phyloP scores from a whole-genome alignment of 1,140 invertebrate genomes.

The Penaeus japonicus region DNA sequence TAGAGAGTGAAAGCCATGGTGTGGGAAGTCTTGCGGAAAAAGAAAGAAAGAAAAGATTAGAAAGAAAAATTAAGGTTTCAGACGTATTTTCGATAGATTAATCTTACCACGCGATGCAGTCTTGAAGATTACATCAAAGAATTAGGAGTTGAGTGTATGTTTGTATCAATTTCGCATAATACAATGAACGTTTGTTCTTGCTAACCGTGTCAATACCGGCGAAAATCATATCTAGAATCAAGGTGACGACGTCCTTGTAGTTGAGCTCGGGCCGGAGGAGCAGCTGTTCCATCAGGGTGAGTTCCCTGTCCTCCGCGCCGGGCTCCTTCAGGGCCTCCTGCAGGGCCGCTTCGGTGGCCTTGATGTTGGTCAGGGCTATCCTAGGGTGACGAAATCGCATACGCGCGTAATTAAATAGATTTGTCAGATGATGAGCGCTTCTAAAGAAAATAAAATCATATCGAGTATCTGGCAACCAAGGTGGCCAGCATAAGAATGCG shows the following conservation, averaged over 20 bases:
- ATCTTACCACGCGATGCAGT: too few species aligned
- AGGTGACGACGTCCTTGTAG: slow-evolving; percentile 30
- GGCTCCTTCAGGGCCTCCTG: too few species aligned
- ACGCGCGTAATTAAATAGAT: too few species aligned
- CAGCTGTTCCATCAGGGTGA: slow-evolving; percentile 16
- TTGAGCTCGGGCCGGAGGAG: slow-evolving; percentile 16
- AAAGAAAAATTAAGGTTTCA: too few species aligned
- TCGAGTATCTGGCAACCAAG: too few species aligned
- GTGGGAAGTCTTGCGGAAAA: slow-evolving; percentile 21
- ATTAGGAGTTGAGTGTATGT: not conserved
- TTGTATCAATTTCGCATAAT: too few species aligned
- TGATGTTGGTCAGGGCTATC: too few species aligned
- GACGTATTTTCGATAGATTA: not conserved
- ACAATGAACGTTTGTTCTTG: not conserved
- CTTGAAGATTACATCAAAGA: not conserved
- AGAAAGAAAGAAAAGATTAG: not conserved
- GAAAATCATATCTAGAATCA: slow-evolving; percentile 34
- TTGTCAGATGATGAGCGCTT: too few species aligned
- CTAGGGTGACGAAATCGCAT: too few species aligned
- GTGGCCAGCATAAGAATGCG: too few species aligned
- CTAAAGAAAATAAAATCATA: too few species aligned
- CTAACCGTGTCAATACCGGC: slow-evolving; percentile 32
- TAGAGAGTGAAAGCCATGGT: slow-evolving; percentile 4
- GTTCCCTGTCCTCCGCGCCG: not conserved
- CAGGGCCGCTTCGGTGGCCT: too few species aligned